Evolutionary conservation across 1,140 invertebrate species (phyloP), one percentile per base, ranked within the genome.

Genomic region (Diabrotica undecimpunctata): DNA sequence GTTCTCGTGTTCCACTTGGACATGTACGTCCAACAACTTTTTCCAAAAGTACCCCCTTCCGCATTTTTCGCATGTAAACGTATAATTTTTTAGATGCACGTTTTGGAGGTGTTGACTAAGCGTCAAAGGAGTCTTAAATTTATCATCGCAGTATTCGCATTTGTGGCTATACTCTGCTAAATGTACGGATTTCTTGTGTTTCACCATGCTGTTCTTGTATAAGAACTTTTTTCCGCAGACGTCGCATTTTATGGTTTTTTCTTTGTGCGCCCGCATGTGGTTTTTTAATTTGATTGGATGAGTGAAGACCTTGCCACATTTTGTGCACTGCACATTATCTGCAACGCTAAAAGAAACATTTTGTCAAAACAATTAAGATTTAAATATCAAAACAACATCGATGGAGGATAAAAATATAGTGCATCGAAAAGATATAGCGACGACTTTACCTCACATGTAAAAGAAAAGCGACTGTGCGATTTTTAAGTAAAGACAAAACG

Each of bases 31-130:
- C 25, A 69, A 53, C 11, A 11, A 1, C 11, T 71, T 75, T 35
- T 84, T 86, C 69, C 86, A 79, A 11, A 89, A 88, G 74, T 92
- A 92, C 63, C 86, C 84, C 55, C 89, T 81, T 5, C 85, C 86
- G 78, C 92, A 94, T 55, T 85, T 82, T 62, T 86, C 85, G 77
- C 90, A 93, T 5, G 67, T 65, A 37, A 67, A 69, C 2, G 12
- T 53, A 25, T 64, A 64, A 41, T 57, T 64, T 57, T 64, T 64
- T 2, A 57, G 25, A 13, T 64, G 54, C 0, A 58, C 4, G 41
- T 58, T 39, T 39, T 58, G 54, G 25, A 53, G 10, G 57, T 65
- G 64, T 41, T 61, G 50, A 38, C 51, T 63, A 4, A 64, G 56
- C 10, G 55, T 67, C 7, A 46, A 13, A 12, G 65, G 54, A 46